These are phyloP conservation scores for Artemia sinica DNA, from an alignment of 2,888 invertebrate genomes.

Conservation along the genomic window DNA sequence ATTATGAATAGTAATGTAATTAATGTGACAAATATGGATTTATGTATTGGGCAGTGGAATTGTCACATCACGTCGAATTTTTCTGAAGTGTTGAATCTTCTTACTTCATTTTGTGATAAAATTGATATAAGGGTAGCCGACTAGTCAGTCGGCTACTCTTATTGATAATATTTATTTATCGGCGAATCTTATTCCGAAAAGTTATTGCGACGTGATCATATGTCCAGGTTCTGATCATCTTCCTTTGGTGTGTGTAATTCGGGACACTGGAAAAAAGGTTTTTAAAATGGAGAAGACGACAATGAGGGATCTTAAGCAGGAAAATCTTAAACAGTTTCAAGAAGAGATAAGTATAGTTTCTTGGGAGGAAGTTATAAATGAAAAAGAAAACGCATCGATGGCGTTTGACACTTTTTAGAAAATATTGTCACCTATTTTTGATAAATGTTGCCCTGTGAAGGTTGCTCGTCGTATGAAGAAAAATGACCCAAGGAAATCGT, in stretches of 20 bases:
- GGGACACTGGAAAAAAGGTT: no score
- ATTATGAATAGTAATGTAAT: no score
- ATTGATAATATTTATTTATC: no score
- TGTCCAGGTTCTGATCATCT: background rate
- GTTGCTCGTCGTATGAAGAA: background rate
- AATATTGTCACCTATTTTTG: background rate
- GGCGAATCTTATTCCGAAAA: no score
- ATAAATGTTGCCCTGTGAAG: background rate
- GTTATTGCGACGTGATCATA: no score
- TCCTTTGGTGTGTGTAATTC: background rate
- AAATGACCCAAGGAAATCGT: slow-evolving; percentile 7
- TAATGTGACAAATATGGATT: no score
- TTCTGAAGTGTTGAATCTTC: background rate
- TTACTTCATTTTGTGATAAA: background rate
- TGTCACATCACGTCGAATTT: no score
- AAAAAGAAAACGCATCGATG: background rate
- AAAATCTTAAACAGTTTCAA: no score
- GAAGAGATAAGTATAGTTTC: background rate
- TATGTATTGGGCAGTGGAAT: no score
- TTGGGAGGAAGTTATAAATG: background rate
- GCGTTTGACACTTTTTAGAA: background rate
- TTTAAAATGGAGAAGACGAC: no score
- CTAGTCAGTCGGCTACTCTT: no score
- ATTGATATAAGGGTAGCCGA: background rate
- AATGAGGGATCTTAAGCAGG: no score